A percentile compares a stretch with the other conserved stretches of the same genome.
phyloP scores from a whole-genome alignment of 1,140 invertebrate species.

The Idris sp. region DNA sequence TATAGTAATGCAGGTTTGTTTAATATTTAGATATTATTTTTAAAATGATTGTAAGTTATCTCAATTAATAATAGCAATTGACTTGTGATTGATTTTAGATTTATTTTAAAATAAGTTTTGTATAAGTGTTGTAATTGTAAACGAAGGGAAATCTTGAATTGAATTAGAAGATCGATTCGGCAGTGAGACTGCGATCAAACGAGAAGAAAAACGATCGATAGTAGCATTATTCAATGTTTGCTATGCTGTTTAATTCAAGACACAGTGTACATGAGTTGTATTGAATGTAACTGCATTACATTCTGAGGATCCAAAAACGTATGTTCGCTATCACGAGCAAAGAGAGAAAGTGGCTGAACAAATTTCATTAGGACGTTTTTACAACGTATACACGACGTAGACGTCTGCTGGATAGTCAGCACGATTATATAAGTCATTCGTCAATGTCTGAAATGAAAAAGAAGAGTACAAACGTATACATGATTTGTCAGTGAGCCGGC shows the following conservation, averaged over 20 bases:
- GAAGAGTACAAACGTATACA: constrained; percentile 46
- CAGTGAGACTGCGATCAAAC: too few relatives aligned
- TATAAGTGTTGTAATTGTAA: too few relatives aligned
- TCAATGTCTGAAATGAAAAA: constrained; percentile 48
- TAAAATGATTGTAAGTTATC: too few relatives aligned
- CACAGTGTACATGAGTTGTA: constrained; percentile 34
- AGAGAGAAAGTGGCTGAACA: constrained; percentile 51
- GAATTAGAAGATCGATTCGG: too few relatives aligned
- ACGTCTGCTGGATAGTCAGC: too few relatives aligned
- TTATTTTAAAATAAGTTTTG: too few relatives aligned
- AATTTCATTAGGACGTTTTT: constrained; percentile 58
- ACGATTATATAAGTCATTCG: constrained; percentile 59
- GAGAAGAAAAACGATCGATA: constrained; percentile 16
- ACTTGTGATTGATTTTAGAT: too few relatives aligned
- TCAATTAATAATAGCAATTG: too few relatives aligned
- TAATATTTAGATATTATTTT: too few relatives aligned
- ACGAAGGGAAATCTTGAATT: too few relatives aligned
- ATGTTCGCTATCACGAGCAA: constrained; percentile 23
- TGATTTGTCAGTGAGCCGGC: constrained; percentile 30
- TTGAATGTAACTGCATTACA: constrained; percentile 25
- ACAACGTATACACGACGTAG: constrained; percentile 35
- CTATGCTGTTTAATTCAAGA: constrained; percentile 35
- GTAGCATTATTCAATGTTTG: constrained; percentile 26
- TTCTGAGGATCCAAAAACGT: constrained; percentile 31
- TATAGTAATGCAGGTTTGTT: too few relatives aligned